These are phyloP conservation scores for Phanerotoma sp. DNA, from an alignment of 2,888 invertebrate genomes.

Conservation along the genomic window DNA sequence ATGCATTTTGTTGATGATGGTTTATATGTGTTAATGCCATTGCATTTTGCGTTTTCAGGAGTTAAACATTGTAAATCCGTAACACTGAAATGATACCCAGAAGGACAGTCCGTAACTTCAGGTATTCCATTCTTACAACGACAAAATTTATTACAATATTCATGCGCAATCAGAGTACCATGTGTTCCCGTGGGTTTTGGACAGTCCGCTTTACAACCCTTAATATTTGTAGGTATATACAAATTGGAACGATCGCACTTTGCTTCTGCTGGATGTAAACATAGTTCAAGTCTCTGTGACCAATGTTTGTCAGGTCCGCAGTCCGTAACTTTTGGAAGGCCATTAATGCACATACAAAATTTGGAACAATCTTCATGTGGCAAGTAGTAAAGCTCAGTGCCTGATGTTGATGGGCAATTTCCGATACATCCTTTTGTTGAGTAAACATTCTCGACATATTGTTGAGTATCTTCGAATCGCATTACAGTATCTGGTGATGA, in stretches of 20 bases:
- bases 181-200: no score
- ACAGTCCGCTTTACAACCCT: no score
- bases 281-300: constrained; percentile 12
- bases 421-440: no score
- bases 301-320: constrained; percentile 34
- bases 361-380: constrained; percentile 37
- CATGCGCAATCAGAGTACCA: not conserved
- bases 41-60: no score
- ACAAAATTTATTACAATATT: constrained; percentile 36
- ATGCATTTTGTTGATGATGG: no score
- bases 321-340: constrained; percentile 8
- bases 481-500: not conserved
- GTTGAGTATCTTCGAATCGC: no score
- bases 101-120: constrained; percentile 28
- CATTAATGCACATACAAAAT: constrained; percentile 36
- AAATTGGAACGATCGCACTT: not conserved
- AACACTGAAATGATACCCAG: constrained; percentile 33
- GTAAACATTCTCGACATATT: no score
- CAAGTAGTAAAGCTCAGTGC: constrained; percentile 19
- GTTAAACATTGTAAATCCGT: no score
- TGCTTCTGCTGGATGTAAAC: constrained; percentile 5
- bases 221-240: no score
- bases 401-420: not conserved
- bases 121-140: constrained; percentile 33
- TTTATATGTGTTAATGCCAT: no score